These are phyloP conservation scores for Eulemur mongoz DNA, from an alignment of 2,797 vertebrate genomes.

Conservation along the genomic window DNA sequence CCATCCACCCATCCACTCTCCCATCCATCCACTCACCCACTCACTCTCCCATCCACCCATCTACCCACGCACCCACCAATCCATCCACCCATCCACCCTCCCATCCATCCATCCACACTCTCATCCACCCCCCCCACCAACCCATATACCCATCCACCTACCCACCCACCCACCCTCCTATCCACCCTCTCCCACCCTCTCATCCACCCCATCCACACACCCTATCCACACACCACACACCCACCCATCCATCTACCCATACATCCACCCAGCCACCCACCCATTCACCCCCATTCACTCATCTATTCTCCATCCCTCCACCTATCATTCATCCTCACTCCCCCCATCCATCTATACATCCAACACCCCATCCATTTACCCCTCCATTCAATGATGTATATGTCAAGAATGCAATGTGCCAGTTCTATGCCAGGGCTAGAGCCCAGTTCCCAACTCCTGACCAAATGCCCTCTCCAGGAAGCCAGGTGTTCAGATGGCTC, in stretches of 20 bases:
- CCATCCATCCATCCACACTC: neutral
- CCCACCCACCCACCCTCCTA: too few relatives aligned
- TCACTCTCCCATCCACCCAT: neutral
- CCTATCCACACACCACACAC: too few relatives aligned
- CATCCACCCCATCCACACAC: neutral
- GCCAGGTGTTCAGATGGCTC: neutral
- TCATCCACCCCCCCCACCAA: too few relatives aligned
- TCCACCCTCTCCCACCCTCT: neutral
- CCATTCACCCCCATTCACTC: too few relatives aligned
- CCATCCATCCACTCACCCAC: neutral
- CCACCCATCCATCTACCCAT: neutral
- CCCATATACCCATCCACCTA: neutral
- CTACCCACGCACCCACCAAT: neutral
- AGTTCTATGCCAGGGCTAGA: neutral
- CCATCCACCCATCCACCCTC: neutral
- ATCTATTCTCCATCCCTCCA: neutral
- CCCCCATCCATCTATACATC: neutral
- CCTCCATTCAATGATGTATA: neutral
- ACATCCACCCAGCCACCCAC: too few relatives aligned
- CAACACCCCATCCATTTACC: neutral
- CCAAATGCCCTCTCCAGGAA: neutral
- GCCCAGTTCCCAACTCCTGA: neutral
- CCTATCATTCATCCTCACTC: neutral
- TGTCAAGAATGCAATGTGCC: neutral
- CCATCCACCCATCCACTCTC: too few relatives aligned